Evolutionary conservation across 2,888 invertebrate genomes (phyloP), one percentile per base, ranked within the genome.

Genomic region (Polydrusus tereticollis): DNA sequence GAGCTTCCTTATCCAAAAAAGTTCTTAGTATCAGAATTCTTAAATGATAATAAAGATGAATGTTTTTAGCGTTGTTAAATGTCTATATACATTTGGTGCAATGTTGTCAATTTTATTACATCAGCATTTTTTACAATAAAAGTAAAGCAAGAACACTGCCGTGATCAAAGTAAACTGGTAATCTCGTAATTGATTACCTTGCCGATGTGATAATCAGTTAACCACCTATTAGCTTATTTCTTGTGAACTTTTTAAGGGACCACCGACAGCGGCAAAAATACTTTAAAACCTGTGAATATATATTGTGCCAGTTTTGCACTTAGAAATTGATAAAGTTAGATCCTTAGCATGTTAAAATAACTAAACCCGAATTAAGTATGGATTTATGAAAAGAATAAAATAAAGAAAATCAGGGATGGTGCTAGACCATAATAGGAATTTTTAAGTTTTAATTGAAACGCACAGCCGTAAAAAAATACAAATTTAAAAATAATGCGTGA

Each of bases 131-230:
- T 6, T 26, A n/a, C 29, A 4, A 55, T 14, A 55, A 55, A 55
- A 55, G 29, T 55, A 33, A 16, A 26, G 14, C 50, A 50, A 16
- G 3, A 55, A 16, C 23, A 14, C 43, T 41, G 52, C 21, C 33
- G 12, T 26, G 21, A 64, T 26, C 38, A 65, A 65, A 65, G 20
- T n/a, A 21, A 67, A 43, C 58, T 59, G 16, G 16, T 47, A 59
- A 66, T 38, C 10, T 55, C 14, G 14, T 33, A 47, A 67, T 59
- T 67, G 59, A 67, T 59, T 59, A 58, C 45, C 67, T 67, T 50
- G 59, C 16, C 47, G 67, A 67, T 45, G 57, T 66, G 66, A 41
- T 59, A 43, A 67, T 58, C 67, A 45, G 47, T 67, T 67, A 67
- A n/a, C 45, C 36, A 18, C 14, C 33, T 23, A 59, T 59, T 67